These are phyloP conservation scores for Cheilosia soror DNA, from an alignment of 2,888 invertebrate genomes.

Conservation along the genomic window DNA sequence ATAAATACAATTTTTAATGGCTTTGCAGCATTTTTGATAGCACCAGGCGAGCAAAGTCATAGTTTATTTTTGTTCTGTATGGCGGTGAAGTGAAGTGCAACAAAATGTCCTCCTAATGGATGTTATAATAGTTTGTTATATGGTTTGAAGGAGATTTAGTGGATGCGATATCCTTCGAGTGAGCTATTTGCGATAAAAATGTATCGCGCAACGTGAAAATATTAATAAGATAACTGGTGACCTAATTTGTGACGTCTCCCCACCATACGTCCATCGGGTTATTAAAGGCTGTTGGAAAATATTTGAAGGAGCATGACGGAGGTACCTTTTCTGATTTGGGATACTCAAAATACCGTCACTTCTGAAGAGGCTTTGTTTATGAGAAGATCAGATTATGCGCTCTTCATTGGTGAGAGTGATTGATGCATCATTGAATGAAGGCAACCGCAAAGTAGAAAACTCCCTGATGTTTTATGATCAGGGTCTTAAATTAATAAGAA, in stretches of 20 bases:
- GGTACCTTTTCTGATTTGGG: too few species aligned
- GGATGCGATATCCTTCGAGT: slow-evolving; percentile 45
- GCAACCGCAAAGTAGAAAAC: too few species aligned
- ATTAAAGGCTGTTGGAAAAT: not conserved
- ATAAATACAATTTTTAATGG: slow-evolving; percentile 80
- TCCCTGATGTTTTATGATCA: too few species aligned
- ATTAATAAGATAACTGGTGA: not conserved
- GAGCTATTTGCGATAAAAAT: slow-evolving; percentile 55
- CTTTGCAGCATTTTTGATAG: slow-evolving; percentile 79
- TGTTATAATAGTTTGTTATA: slow-evolving; percentile 65
- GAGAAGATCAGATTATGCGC: too few species aligned
- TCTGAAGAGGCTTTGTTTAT: too few species aligned
- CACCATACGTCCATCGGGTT: too few species aligned
- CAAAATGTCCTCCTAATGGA: slow-evolving; percentile 70
- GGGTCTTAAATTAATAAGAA: too few species aligned
- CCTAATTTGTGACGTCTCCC: not conserved
- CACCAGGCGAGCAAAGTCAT: slow-evolving; percentile 56
- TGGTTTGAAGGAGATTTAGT: slow-evolving; percentile 60
- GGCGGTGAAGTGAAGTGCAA: slow-evolving; percentile 70
- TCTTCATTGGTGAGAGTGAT: too few species aligned
- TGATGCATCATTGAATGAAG: too few species aligned
- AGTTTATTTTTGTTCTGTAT: slow-evolving; percentile 18
- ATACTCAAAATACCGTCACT: too few species aligned
- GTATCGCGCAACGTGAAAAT: slow-evolving; percentile 11
- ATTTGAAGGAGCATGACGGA: not conserved